These are phyloP conservation scores for silkworm (Bombyx mori) DNA, from an alignment of 1,140 invertebrate genomes.

Conservation along the genomic window DNA sequence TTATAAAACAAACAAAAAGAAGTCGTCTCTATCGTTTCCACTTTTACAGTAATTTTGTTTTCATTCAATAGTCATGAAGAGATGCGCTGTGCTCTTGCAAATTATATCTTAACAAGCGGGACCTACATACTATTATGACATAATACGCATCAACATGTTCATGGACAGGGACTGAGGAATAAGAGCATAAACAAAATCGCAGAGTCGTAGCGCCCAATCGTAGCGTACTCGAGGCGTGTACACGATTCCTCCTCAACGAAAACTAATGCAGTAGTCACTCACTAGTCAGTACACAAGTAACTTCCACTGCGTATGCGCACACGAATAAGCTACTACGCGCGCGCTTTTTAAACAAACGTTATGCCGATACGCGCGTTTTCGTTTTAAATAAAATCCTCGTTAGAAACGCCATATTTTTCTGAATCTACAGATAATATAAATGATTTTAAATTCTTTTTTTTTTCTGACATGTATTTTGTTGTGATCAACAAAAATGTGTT, in stretches of 20 bases:
- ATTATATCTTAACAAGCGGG: too few relatives aligned
- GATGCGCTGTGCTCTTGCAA: too few relatives aligned
- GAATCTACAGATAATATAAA: not conserved
- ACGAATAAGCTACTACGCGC: slow-evolving; percentile 3
- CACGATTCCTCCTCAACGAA: not conserved
- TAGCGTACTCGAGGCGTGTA: slow-evolving; percentile 34
- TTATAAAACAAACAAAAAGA: too few relatives aligned
- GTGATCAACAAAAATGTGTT: slow-evolving; percentile 19
- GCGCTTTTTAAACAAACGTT: slow-evolving; percentile 21
- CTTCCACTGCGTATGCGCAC: slow-evolving; percentile 56
- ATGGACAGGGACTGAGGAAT: too few relatives aligned
- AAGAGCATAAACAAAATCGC: too few relatives aligned
- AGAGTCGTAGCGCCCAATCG: slow-evolving; percentile 12
- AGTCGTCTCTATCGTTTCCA: too few relatives aligned
- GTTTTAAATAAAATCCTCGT: not conserved
- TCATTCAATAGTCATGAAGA: too few relatives aligned
- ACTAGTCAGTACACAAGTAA: slow-evolving; percentile 36
- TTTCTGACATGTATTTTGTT: slow-evolving; percentile 21
- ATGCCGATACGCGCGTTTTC: slow-evolving; percentile 22
- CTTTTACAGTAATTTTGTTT: too few relatives aligned
- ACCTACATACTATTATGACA: not conserved
- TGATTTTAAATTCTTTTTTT: not conserved
- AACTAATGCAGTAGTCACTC: slow-evolving; percentile 7
- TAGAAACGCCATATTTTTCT: not conserved
- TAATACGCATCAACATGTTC: slow-evolving; percentile 1